Base-by-base conservation (phyloP, 64 coral and sea anemone species). In the Dendronephthya gigantea region DNA sequence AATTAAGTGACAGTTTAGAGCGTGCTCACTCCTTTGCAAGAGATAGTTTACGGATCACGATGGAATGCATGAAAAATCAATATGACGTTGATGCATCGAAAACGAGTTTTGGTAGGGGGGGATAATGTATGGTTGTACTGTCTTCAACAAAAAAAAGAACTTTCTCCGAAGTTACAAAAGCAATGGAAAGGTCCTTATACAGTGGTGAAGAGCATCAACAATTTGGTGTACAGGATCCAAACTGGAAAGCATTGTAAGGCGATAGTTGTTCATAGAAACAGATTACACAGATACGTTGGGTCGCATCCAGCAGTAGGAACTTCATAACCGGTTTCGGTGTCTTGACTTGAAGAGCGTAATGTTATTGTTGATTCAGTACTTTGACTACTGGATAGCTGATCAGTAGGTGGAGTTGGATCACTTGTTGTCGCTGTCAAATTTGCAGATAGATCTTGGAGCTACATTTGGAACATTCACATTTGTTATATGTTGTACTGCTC, bases 61-160 rank as follows among this genome's bases (percentile, higher is more conserved):
- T 15, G 31, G 50, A 85, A 32, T 30, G 50, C 7, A 85, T 88
- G 75, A 90, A 94, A 48, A 22, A 37, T 7, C 49, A 83, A 8
- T 94, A 94, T 12, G 70, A 90, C 70, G 72, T 85, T 40, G 51
- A 83, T 14, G 48, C 69, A 38, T 49, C 13, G 17, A 83, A 66
- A 36, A 45, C 35, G 4, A 62, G 49, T 16, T 93, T 90, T 50
- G 30, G 37, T n/a, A 50, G n/a, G 37, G 10, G 85, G 82, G 12
- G 65, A 86, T 88, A 70, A 69, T 52, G 92, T 91, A 19, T 88
- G 86, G 58, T 28, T 87, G 30, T 50, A 83, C 68, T 85, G 88
- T 49, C 91, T 88, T 0, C 45, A 43, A 6, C 19, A 19, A 28
- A 90, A 76, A 37, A 90, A 85, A 23, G 88, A 65, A 15, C 33